Evolutionary conservation across 2,888 invertebrate species (phyloP).

Genomic region (Acanthococcus lagerstroemiae): DNA sequence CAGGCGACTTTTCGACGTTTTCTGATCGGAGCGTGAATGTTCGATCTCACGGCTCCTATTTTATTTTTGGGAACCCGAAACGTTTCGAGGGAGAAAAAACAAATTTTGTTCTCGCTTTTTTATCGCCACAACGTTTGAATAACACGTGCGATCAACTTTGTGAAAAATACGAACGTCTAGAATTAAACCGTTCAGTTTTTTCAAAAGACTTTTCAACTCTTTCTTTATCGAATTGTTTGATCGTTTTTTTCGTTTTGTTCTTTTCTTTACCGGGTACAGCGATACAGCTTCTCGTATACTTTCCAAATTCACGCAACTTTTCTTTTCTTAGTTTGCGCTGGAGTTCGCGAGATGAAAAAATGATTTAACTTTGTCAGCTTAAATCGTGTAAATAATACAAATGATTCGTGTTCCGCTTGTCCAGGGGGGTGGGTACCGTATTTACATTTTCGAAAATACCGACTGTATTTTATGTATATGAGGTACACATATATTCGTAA

Average conservation of each 20-base stretch:
- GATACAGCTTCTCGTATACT: background rate
- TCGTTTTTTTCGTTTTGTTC: background rate
- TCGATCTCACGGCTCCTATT: too few relatives aligned
- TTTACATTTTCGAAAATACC: too few relatives aligned
- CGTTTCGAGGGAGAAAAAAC: too few relatives aligned
- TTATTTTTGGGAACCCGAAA: too few relatives aligned
- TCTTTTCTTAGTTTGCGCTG: background rate
- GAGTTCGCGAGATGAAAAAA: too few relatives aligned
- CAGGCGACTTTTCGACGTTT: too few relatives aligned
- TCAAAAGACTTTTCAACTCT: background rate
- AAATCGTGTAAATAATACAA: conserved; percentile 2
- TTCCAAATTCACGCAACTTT: background rate
- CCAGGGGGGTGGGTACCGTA: too few relatives aligned
- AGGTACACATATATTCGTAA: too few relatives aligned
- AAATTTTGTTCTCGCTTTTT: background rate
- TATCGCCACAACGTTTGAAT: background rate
- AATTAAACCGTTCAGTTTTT: background rate
- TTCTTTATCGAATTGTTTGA: background rate
- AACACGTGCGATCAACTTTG: background rate
- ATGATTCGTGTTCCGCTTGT: background rate
- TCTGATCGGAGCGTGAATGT: too few relatives aligned
- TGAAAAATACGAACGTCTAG: background rate
- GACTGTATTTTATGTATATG: too few relatives aligned
- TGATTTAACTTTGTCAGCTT: background rate
- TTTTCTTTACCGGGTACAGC: background rate